These are phyloP conservation scores for Vireo altiloquus DNA, from an alignment of 2,113 vertebrate genomes.

Conservation along the genomic window DNA sequence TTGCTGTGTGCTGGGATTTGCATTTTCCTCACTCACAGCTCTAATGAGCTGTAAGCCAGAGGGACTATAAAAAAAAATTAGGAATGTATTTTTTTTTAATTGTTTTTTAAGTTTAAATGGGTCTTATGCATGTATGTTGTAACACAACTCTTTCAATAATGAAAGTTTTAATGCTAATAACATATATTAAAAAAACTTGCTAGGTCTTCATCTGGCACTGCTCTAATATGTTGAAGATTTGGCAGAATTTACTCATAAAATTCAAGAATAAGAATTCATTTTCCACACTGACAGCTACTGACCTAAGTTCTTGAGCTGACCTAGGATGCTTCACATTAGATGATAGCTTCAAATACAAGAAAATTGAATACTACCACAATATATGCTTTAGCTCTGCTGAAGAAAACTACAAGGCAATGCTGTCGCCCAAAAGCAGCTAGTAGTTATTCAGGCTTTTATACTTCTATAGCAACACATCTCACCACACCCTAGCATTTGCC, in stretches of 20 bases:
- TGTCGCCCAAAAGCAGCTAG: neutral
- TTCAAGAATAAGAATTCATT: conserved; percentile 12
- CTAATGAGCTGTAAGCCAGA: neutral
- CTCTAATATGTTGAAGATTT: neutral
- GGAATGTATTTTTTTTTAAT: neutral
- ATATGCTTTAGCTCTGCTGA: neutral
- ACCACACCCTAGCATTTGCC: neutral
- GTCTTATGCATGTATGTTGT: neutral
- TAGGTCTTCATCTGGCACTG: conserved; percentile 11
- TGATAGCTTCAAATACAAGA: neutral
- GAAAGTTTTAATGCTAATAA: neutral
- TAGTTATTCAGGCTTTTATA: neutral
- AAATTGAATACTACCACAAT: neutral
- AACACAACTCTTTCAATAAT: neutral
- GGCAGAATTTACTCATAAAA: neutral
- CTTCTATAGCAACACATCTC: neutral
- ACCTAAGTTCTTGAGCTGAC: neutral
- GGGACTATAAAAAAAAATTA: neutral
- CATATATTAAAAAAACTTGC: neutral
- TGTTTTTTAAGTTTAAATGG: neutral
- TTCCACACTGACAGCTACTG: neutral
- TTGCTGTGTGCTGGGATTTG: neutral
- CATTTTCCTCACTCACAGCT: neutral
- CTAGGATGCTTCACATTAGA: neutral
- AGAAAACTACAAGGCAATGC: neutral